Evolutionary conservation across 2,113 vertebrate genomes (phyloP).

Genomic region (Periophthalmodon schlosseri): DNA sequence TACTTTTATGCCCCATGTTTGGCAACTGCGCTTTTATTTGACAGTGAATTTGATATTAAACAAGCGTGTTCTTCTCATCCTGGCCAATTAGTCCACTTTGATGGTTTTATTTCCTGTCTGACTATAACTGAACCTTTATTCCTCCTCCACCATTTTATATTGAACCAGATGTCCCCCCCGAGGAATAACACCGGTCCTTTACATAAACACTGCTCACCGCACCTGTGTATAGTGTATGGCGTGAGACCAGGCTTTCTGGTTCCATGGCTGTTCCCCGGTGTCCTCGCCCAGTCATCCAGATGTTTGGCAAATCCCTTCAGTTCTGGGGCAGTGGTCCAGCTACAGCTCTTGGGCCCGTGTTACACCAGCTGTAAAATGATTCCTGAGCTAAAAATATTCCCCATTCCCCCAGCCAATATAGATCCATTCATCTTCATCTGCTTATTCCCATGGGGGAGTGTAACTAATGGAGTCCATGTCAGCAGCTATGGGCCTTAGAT

Average conservation of each 20-base stretch:
- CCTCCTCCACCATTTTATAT: neutral
- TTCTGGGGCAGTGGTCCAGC: conserved; percentile 3
- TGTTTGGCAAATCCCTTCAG: conserved; percentile 35
- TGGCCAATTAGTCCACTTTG: neutral
- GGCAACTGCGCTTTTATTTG: too few relatives aligned
- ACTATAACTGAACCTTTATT: neutral
- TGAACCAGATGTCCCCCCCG: neutral
- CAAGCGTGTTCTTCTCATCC: too few relatives aligned
- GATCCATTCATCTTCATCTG: neutral
- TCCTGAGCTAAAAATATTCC: conserved; percentile 4
- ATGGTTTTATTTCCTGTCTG: neutral
- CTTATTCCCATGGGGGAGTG: neutral
- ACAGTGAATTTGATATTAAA: too few relatives aligned
- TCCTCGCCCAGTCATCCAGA: conserved; percentile 23
- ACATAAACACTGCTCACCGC: conserved; percentile 3
- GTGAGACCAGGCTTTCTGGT: conserved; percentile 1
- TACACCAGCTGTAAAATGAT: neutral
- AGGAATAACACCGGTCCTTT: neutral
- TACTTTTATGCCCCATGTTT: neutral
- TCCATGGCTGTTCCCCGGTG: neutral
- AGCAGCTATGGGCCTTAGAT: neutral
- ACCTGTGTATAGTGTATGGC: conserved; percentile 19
- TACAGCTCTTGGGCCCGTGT: neutral
- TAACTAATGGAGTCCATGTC: neutral
- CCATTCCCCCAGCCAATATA: neutral